These are phyloP conservation scores for Phoenoteleia sp. DNA, from an alignment of 2,888 invertebrate species.

Conservation along the genomic window DNA sequence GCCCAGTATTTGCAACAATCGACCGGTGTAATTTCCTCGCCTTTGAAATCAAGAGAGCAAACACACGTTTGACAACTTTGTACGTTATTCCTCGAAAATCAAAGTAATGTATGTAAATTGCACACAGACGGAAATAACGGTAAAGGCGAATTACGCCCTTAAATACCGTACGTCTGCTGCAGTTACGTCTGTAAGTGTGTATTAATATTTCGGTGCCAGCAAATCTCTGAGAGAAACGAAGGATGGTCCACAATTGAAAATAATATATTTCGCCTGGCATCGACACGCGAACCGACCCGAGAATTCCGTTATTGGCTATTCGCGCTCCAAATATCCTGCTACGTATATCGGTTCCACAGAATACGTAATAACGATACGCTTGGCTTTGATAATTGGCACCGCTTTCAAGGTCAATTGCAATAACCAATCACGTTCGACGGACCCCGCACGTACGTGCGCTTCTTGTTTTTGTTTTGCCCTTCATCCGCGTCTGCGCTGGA, in stretches of 20 bases:
- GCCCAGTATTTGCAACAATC: no score
- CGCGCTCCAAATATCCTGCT: conserved; percentile 58
- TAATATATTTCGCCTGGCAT: conserved; percentile 33
- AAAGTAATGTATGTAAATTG: conserved; percentile 66
- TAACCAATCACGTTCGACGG: conserved; percentile 37
- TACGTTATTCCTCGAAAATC: conserved; percentile 30
- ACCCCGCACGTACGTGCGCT: background rate
- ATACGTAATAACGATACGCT: conserved; percentile 49
- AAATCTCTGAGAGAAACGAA: conserved; percentile 38
- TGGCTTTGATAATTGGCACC: conserved; percentile 52
- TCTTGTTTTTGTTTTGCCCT: conserved; percentile 1
- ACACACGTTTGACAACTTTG: conserved; percentile 35
- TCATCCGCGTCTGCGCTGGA: background rate
- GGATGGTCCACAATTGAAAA: conserved; percentile 55
- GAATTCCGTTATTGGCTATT: conserved; percentile 64
- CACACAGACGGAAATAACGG: conserved; percentile 54
- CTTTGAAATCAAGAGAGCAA: conserved; percentile 26
- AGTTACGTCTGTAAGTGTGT: conserved; percentile 51
- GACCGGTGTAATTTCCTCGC: background rate
- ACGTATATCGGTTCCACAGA: conserved; percentile 6
- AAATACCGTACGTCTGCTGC: conserved; percentile 50
- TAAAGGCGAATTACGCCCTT: conserved; percentile 49
- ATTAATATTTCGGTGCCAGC: conserved; percentile 45
- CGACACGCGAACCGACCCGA: conserved; percentile 43
- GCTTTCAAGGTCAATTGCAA: conserved; percentile 42